Evolutionary conservation across 2,797 vertebrate species (phyloP).

Genomic region (Artibeus jamaicensis): DNA sequence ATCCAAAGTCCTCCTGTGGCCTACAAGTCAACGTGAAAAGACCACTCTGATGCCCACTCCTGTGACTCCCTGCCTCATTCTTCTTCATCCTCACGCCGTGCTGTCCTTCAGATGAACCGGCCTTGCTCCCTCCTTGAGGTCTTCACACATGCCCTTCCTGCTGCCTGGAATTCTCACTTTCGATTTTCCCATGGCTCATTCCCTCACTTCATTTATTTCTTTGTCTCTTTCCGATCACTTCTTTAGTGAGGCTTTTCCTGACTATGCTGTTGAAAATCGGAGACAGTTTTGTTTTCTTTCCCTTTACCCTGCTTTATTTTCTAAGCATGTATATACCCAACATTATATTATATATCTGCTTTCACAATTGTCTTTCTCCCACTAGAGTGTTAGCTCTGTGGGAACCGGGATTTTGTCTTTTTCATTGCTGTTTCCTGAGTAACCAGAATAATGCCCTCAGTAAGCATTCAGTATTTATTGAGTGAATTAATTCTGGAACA

Average conservation of each 20-base stretch:
- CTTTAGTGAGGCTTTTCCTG: background rate
- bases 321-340: background rate
- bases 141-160: background rate
- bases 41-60: background rate
- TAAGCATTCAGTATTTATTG: slow-evolving; percentile 9
- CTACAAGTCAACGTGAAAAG: background rate
- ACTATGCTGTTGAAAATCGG: background rate
- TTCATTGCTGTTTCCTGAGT: slow-evolving; percentile 23
- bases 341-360: background rate
- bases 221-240: background rate
- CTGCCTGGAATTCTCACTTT: background rate
- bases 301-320: background rate
- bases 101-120: accelerated
- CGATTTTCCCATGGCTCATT: background rate
- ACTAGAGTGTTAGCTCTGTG: background rate
- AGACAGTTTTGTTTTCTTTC: background rate
- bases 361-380: background rate
- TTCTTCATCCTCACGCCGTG: background rate
- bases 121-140: accelerated
- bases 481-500: slow-evolving; percentile 47
- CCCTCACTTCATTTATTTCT: background rate
- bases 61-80: accelerated
- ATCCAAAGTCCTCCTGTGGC: background rate
- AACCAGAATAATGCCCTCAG: slow-evolving; percentile 26
- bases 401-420: slow-evolving; percentile 9